These are phyloP conservation scores for Catharus fuscescens DNA, from an alignment of 2,113 vertebrate species.

Conservation along the genomic window DNA sequence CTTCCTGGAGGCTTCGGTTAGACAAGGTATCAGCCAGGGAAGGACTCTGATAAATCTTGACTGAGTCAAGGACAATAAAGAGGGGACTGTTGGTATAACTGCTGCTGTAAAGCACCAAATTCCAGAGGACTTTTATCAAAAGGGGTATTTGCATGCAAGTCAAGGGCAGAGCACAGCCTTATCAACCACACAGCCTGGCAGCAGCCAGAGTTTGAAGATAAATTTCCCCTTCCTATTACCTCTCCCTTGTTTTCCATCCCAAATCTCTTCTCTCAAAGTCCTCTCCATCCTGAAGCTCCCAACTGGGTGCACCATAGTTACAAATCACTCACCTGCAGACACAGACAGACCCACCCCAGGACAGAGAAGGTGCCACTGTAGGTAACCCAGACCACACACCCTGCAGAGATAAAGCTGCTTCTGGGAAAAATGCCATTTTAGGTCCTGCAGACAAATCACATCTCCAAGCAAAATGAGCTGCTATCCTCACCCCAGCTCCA, in stretches of 20 bases:
- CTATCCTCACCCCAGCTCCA: neutral
- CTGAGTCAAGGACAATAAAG: neutral
- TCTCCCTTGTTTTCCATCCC: neutral
- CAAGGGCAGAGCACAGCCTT: neutral
- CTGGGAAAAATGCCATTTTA: neutral
- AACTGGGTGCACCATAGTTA: fast-evolving
- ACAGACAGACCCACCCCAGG: neutral
- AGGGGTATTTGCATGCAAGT: neutral
- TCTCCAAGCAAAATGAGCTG: neutral
- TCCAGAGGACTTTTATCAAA: neutral
- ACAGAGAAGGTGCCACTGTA: neutral
- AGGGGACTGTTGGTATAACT: neutral
- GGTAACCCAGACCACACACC: neutral
- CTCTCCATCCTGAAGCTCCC: neutral
- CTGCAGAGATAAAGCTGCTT: neutral
- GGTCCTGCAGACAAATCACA: neutral
- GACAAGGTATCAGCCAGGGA: neutral
- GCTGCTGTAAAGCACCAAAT: neutral
- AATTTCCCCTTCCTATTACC: neutral
- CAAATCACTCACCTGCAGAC: neutral
- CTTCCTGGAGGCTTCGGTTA: neutral
- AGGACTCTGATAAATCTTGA: neutral
- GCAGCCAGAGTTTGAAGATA: neutral
- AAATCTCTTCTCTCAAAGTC: neutral
- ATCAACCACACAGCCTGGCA: neutral